Percentiles rank a stretch among this genome's conserved stretches.
phyloP scores from a whole-genome alignment of 2,113 vertebrate species.

The Artemisiospiza belli region DNA sequence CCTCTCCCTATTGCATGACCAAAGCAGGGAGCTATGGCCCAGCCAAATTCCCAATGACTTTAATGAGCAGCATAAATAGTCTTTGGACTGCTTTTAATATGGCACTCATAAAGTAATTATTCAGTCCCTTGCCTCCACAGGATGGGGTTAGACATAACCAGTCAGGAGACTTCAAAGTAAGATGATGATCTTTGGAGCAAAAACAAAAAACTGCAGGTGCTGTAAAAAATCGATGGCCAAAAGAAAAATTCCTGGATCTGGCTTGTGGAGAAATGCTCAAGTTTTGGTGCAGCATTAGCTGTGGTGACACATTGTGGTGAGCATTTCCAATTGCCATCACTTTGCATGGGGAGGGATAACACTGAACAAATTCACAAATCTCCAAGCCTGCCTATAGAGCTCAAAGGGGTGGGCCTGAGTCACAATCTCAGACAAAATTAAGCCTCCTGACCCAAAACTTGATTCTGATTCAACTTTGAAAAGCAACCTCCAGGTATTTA shows the following conservation, averaged over 20 bases:
- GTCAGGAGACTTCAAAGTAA: conserved; percentile 13
- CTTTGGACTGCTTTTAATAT: not conserved
- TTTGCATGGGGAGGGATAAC: not conserved
- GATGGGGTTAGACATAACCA: not conserved
- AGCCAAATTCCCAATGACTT: conserved; percentile 33
- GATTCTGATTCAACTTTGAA: not conserved
- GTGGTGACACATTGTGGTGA: conserved; percentile 44
- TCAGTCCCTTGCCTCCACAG: conserved; percentile 10
- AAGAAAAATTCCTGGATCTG: conserved; percentile 8
- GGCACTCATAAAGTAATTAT: not conserved
- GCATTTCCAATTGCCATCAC: conserved; percentile 4
- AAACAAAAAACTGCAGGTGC: conserved; percentile 49
- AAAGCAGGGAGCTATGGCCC: not conserved
- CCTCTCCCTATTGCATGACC: not conserved
- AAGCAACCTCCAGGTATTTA: not conserved
- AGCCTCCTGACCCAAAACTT: not conserved
- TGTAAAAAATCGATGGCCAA: not conserved
- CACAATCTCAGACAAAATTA: not conserved
- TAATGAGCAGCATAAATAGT: conserved; percentile 13
- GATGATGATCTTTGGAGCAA: conserved; percentile 31
- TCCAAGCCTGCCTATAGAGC: not conserved
- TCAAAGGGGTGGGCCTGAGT: not conserved
- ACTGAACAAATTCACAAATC: not conserved
- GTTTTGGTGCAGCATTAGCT: not conserved
- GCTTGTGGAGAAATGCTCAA: not conserved